Evolutionary conservation across 2,113 vertebrate species (phyloP).

Genomic region (Erinaceus europaeus): DNA sequence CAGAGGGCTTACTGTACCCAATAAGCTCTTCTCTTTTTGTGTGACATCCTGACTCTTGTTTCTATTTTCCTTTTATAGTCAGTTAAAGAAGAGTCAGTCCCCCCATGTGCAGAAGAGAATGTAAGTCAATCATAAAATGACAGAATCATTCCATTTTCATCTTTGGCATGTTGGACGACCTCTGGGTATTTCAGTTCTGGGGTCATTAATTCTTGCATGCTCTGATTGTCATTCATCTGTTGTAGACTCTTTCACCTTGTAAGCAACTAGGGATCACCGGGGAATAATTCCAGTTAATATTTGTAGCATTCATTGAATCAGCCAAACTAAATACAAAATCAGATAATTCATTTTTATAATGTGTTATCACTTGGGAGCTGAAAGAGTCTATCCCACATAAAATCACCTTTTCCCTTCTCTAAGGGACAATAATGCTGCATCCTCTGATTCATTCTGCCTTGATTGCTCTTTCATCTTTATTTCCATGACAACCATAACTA

Average conservation of each 20-base stretch:
- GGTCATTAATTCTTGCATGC: background rate
- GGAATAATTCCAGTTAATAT: background rate
- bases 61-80: slow-evolving; percentile 52
- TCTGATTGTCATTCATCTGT: background rate
- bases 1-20: background rate
- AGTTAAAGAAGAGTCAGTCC: slow-evolving; percentile 58
- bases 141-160: slow-evolving; percentile 38
- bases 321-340: background rate
- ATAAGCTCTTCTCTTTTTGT: background rate
- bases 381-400: slow-evolving; percentile 40
- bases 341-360: accelerated
- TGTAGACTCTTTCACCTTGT: slow-evolving; percentile 51
- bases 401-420: background rate
- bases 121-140: slow-evolving; percentile 34
- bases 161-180: background rate
- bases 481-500: background rate
- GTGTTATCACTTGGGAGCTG: slow-evolving; percentile 6
- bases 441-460: background rate
- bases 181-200: background rate
- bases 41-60: slow-evolving; percentile 38
- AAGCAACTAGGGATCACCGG: accelerated
- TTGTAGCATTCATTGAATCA: background rate
- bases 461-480: background rate
- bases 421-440: background rate
- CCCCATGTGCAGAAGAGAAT: slow-evolving; percentile 57